Evolutionary conservation across 2,113 vertebrate genomes (phyloP), one percentile per base, ranked within the genome.

Genomic region (Tupaia chinensis): DNA sequence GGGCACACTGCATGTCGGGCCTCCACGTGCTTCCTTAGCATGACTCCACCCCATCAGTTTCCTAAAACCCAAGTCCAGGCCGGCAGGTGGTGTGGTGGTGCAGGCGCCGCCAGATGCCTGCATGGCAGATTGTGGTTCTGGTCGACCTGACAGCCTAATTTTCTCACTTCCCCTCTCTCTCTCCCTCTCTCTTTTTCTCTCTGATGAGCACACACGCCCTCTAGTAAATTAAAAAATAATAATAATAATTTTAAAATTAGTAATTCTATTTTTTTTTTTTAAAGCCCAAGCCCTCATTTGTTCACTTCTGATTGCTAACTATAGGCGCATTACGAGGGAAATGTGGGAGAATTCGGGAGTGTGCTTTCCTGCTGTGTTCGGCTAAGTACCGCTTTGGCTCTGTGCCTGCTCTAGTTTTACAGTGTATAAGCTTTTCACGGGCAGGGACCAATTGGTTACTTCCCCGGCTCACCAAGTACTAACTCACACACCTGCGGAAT

Each of bases 291-390:
- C 44, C 44, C 44, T 44, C 44, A 44, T 44, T 44, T 44, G 44
- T 44, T 44, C 5, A 44, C 14, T 60, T 61, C 80, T 54, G 22
- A n/a, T 74, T 83, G 34, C 72, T 84, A 94, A 91, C 73, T 91
- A 94, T 19, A 22, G 61, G 1, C 60, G 87, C 72, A 68, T 87
- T 90, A 95, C 44, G 69, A 95, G 27, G 72, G 82, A 95, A 87
- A 94, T 80, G 14, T 53, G 54, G 68, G 54, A 65, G 83, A 19
- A 68, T 89, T 93, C 92, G 63, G 87, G 91, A 82, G 14, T 53
- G 69, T 53, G 19, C 74, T 96, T 94, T 89, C 70, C 20, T 54
- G 60, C 27, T 74, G 58, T 83, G 16, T 93, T 86, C 77, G 63
- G 68, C 32, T 54, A 94, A 83, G 61, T 61, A 16, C 82, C 78